phyloP scores from a whole-genome alignment of 2,797 vertebrate genomes.

The Strix occidentalis region DNA sequence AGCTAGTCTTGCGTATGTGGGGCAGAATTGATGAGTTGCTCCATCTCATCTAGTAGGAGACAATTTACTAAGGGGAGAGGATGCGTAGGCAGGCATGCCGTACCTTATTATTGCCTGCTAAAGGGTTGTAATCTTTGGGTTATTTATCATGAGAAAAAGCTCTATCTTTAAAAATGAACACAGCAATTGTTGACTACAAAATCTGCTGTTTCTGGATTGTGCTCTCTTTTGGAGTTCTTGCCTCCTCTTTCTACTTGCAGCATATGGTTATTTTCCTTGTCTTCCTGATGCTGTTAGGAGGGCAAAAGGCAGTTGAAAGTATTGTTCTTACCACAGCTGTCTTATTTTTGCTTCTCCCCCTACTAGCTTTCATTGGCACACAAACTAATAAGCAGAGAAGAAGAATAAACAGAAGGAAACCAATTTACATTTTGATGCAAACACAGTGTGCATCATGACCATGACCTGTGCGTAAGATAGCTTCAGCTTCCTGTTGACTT shows the following conservation, averaged over 20 bases:
- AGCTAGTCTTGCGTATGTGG: background rate
- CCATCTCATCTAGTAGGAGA: background rate
- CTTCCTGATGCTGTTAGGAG: constrained; percentile 31
- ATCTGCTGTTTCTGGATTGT: background rate
- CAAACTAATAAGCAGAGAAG: constrained; percentile 28
- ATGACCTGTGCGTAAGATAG: constrained; percentile 37
- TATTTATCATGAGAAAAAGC: background rate
- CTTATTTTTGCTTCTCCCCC: constrained; percentile 23
- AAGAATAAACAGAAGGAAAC: constrained; percentile 56
- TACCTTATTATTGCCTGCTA: background rate
- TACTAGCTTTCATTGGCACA: constrained; percentile 50
- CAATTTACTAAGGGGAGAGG: background rate
- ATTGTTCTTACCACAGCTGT: constrained; percentile 26
- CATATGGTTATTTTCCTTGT: constrained; percentile 27
- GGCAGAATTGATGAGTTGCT: background rate
- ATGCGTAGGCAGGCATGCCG: background rate
- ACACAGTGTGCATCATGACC: constrained; percentile 18
- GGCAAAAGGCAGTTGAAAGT: constrained; percentile 54
- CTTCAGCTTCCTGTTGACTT: constrained; percentile 64
- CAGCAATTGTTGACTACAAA: background rate
- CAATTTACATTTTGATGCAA: constrained; percentile 39
- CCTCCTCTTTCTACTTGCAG: constrained; percentile 45
- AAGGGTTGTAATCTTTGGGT: background rate
- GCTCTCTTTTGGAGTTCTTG: constrained; percentile 7
- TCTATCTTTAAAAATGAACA: background rate